Base-by-base conservation (phyloP, 2,113 vertebrate species). In the Nothoprocta perdicaria region DNA sequence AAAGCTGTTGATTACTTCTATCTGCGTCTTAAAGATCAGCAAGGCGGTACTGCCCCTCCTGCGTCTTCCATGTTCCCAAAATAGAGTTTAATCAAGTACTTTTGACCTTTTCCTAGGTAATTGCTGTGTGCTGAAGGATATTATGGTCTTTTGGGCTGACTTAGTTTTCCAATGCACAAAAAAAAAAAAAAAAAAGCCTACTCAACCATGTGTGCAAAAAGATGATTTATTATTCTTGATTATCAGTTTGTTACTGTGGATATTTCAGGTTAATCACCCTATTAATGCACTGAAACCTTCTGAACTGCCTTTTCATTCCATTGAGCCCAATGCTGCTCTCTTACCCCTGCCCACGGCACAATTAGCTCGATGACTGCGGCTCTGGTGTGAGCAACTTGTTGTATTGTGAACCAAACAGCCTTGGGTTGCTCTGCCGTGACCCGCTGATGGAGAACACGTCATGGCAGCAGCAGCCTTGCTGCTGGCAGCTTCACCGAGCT, bases 241-340 rank as follows among this genome's bases (percentile, higher is more conserved):
- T 72, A 91, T 84, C 67, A 55, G 50, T 88, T 73, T 82, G 89
- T 94, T 91, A 61, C 86, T 0, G 4, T 4, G 26, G 80, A 45
- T 80, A 82, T 71, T 93, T 69, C 68, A 38, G 84, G 86, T 85
- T 95, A 95, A 95, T 89, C 43, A 35, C 0, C 0, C 78, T 91
- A 93, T 91, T 94, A 91, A 96, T 95, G 76, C 84, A 75, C 83
- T 40, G 14, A 96, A 95, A 90, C 19, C 68, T 75, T 10, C 74
- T 71, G 88, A 77, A 77, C 83, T 77, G 71, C 29, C 29, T 33
- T 91, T 73, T 86, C 86, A 88, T 86, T 91, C 48, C 66, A n/a
- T 0, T 2, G 57, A 73, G n/a, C 78, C 58, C 78, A 26, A 8
- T 61, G 10, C 8, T 1, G 31, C 23, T 62, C 4, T 57, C 4